Evolutionary conservation across 1,140 invertebrate genomes (phyloP).

Genomic region (Phymastichus coffea): DNA sequence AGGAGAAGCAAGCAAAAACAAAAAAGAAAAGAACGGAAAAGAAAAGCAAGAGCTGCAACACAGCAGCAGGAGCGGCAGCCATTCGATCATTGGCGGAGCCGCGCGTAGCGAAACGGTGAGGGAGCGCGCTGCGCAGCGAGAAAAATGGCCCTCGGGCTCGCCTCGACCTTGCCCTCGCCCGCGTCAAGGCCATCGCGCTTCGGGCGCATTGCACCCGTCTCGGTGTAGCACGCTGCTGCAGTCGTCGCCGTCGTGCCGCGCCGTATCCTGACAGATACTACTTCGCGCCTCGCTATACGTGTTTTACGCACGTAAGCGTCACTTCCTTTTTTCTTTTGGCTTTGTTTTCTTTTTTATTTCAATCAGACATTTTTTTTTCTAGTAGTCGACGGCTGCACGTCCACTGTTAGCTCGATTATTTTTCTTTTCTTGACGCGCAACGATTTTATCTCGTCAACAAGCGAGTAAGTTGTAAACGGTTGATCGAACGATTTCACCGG

Average conservation of each 20-base stretch:
- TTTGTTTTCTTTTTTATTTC: too few species aligned
- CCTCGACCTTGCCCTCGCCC: constrained; percentile 57
- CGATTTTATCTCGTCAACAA: too few species aligned
- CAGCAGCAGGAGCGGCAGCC: too few species aligned
- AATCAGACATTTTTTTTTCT: too few species aligned
- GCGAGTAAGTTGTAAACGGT: too few species aligned
- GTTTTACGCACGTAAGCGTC: neutral
- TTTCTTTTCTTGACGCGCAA: too few species aligned
- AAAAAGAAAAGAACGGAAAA: too few species aligned
- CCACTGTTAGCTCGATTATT: too few species aligned
- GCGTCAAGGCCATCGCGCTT: constrained; percentile 53
- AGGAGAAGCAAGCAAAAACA: too few species aligned
- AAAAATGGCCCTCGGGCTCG: constrained; percentile 48
- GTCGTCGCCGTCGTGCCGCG: constrained; percentile 13
- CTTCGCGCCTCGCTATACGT: constrained; percentile 5
- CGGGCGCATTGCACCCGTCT: constrained; percentile 52
- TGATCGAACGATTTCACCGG: too few species aligned
- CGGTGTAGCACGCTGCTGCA: constrained; percentile 7
- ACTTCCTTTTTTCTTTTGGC: constrained; percentile 16
- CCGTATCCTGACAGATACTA: constrained; percentile 19
- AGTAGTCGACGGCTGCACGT: too few species aligned
- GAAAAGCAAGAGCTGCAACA: too few species aligned
- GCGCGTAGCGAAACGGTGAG: neutral
- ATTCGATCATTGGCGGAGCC: neutral
- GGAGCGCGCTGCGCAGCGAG: constrained; percentile 11